These are phyloP conservation scores for Pseudochaenichthys georgianus DNA, from an alignment of 2,797 vertebrate species.

Conservation along the genomic window DNA sequence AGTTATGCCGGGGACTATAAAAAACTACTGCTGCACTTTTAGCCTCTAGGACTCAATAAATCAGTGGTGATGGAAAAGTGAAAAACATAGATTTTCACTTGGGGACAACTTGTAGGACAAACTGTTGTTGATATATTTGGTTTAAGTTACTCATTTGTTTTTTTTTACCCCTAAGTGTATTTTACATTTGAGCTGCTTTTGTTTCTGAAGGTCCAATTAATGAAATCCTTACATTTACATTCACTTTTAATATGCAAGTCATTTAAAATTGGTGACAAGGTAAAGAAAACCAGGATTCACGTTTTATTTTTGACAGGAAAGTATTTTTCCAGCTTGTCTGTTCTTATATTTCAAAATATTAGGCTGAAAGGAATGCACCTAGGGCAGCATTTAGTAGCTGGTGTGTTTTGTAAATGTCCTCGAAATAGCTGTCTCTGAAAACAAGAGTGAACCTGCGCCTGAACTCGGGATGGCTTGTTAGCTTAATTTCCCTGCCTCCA, in stretches of 20 bases:
- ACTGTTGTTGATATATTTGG: neutral
- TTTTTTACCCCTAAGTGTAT: neutral
- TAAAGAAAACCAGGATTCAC: neutral
- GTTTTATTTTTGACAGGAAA: constrained; percentile 13
- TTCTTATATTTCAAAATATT: constrained; percentile 2
- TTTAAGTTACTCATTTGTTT: no score
- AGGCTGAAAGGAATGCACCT: constrained; percentile 15
- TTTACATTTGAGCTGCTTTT: neutral
- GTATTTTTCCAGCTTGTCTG: constrained; percentile 7
- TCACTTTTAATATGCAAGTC: neutral
- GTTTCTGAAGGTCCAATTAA: neutral
- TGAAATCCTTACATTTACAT: neutral
- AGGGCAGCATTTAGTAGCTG: constrained; percentile 21
- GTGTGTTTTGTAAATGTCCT: constrained; percentile 32
- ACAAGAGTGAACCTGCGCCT: constrained; percentile 26
- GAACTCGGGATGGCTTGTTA: constrained; percentile 27
- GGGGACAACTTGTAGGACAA: neutral
- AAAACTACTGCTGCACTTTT: neutral
- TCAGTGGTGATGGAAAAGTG: constrained; percentile 15
- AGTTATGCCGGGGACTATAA: neutral
- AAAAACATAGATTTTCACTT: neutral
- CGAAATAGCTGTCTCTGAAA: constrained; percentile 56
- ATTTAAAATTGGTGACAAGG: constrained; percentile 1
- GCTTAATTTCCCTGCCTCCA: constrained; percentile 32
- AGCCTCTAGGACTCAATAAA: constrained; percentile 24